phyloP scores from a whole-genome alignment of 2,888 invertebrate genomes.

The Julus scandinavius region DNA sequence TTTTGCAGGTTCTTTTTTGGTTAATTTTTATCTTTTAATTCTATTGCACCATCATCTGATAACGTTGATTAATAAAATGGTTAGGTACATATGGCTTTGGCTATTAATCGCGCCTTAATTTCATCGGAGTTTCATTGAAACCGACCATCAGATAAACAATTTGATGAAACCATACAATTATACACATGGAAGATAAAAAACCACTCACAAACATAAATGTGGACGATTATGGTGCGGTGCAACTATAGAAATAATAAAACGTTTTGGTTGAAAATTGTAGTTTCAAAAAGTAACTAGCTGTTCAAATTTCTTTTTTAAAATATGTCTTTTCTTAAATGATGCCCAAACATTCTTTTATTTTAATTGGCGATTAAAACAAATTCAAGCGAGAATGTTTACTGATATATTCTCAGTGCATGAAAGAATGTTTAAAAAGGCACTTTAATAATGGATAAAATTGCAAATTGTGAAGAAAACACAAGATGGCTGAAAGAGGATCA shows the following conservation, averaged over 20 bases:
- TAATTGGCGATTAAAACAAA: background rate
- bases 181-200: background rate
- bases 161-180: background rate
- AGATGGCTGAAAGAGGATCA: too few relatives aligned
- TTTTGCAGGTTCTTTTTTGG: background rate
- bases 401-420: background rate
- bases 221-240: too few relatives aligned
- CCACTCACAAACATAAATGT: too few relatives aligned
- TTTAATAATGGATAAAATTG: background rate
- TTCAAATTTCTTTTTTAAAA: too few relatives aligned
- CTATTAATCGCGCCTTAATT: background rate
- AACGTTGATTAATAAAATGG: too few relatives aligned
- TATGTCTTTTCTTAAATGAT: background rate
- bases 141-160: background rate
- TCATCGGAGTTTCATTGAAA: background rate
- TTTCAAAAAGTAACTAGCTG: too few relatives aligned
- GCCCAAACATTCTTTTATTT: background rate
- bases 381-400: too few relatives aligned
- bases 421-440: background rate
- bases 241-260: too few relatives aligned
- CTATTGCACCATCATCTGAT: too few relatives aligned
- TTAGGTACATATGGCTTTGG: too few relatives aligned
- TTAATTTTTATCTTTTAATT: background rate
- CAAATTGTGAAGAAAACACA: too few relatives aligned
- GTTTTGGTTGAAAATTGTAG: too few relatives aligned